These are phyloP conservation scores for Atta texana DNA, from an alignment of 1,140 invertebrate species.

Conservation along the genomic window DNA sequence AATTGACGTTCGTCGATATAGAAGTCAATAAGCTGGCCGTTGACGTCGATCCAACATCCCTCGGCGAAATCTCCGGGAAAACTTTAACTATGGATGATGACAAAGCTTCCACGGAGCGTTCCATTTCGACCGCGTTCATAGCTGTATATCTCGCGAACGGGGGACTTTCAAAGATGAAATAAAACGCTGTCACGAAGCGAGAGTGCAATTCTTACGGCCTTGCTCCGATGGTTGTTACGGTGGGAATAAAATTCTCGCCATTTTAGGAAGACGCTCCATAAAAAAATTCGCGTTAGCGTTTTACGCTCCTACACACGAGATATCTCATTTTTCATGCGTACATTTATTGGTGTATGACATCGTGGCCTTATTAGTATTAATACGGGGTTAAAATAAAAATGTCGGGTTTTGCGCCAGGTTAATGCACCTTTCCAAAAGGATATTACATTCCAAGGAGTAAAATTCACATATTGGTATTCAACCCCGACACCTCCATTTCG, in stretches of 20 bases:
- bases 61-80: slow-evolving; percentile 37
- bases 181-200: slow-evolving; percentile 3
- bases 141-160: slow-evolving; percentile 53
- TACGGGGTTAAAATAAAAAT: slow-evolving; percentile 5
- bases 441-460: neutral
- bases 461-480: slow-evolving; percentile 36
- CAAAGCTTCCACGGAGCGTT: neutral
- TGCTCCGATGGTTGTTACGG: slow-evolving; percentile 21
- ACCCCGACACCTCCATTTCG: neutral
- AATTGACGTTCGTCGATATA: slow-evolving; percentile 30
- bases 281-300: slow-evolving; percentile 50
- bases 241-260: slow-evolving; percentile 41
- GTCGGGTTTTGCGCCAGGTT: neutral
- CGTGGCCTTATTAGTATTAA: slow-evolving; percentile 37
- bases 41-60: slow-evolving; percentile 13
- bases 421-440: neutral
- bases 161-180: slow-evolving; percentile 58
- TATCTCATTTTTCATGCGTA: slow-evolving; percentile 18
- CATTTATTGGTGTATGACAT: neutral
- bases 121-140: slow-evolving; percentile 9
- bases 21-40: slow-evolving; percentile 35
- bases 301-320: neutral
- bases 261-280: slow-evolving; percentile 30
- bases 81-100: slow-evolving; percentile 53
- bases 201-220: slow-evolving; percentile 29